Evolutionary conservation across 2,797 vertebrate species (phyloP).

Genomic region (Nasua narica): DNA sequence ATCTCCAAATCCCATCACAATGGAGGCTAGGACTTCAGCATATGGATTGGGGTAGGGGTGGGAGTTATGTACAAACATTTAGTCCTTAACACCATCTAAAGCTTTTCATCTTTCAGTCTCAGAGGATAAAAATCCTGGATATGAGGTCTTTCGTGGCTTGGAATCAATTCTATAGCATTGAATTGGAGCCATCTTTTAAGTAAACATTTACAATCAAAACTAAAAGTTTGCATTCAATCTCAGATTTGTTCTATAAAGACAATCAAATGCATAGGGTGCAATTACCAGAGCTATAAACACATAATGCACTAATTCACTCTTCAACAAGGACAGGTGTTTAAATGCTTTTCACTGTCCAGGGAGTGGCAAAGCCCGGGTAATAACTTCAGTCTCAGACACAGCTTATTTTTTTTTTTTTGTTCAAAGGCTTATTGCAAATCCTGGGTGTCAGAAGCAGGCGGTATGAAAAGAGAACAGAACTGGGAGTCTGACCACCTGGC

Average conservation of each 20-base stretch:
- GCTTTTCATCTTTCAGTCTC: background rate
- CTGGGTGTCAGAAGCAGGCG: conserved; percentile 62
- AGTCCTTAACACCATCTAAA: background rate
- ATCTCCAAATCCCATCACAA: background rate
- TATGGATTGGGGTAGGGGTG: background rate
- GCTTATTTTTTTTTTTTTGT: conserved; percentile 73
- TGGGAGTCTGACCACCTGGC: background rate
- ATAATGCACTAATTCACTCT: conserved; percentile 53
- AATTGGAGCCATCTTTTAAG: conserved; percentile 46
- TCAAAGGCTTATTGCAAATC: conserved; percentile 78
- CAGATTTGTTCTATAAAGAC: conserved; percentile 47
- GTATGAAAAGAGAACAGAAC: conserved; percentile 52
- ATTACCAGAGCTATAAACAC: conserved; percentile 46
- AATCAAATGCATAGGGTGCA: conserved; percentile 5
- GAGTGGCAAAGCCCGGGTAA: conserved; percentile 77
- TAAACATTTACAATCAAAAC: conserved; percentile 55
- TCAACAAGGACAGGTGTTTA: conserved; percentile 72
- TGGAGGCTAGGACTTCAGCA: background rate
- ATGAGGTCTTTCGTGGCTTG: background rate
- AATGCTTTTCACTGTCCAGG: conserved; percentile 73
- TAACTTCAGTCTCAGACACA: conserved; percentile 72
- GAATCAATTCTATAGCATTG: conserved; percentile 32
- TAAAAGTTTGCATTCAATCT: conserved; percentile 21
- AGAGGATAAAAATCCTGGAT: background rate
- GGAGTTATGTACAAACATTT: background rate